Percentiles rank a stretch among this genome's conserved stretches.
Evolutionary conservation across 2,113 vertebrate species (phyloP).

Genomic region (Odocoileus virginianus): DNA sequence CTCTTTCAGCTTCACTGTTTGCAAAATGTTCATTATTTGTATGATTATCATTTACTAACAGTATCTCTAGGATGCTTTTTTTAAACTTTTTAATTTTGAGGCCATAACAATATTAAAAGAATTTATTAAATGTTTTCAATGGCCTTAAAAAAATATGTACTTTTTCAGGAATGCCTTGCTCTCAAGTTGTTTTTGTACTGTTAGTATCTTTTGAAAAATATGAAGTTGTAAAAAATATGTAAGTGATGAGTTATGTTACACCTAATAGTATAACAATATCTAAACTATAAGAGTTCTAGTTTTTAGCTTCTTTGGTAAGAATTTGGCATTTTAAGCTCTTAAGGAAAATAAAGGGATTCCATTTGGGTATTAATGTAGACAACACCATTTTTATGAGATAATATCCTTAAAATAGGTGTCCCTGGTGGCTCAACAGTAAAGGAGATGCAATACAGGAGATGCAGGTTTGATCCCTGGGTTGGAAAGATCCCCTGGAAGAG

Average conservation of each 20-base stretch:
- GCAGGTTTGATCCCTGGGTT: neutral
- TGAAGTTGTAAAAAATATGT: neutral
- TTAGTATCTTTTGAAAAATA: conserved; percentile 6
- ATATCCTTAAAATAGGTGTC: neutral
- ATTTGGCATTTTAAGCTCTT: neutral
- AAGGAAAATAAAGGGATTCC: neutral
- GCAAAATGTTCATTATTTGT: neutral
- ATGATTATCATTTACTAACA: neutral
- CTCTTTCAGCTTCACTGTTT: neutral
- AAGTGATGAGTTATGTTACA: neutral
- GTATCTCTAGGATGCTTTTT: neutral
- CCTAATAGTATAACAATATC: neutral
- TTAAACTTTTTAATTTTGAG: neutral
- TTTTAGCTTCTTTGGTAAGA: neutral
- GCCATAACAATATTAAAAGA: neutral
- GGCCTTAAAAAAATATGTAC: neutral
- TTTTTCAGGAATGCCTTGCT: conserved; percentile 2
- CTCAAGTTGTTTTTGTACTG: neutral
- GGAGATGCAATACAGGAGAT: neutral
- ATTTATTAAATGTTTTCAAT: neutral
- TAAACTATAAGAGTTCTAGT: neutral
- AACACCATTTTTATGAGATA: neutral
- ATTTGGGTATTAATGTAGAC: neutral
- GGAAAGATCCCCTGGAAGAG: neutral
- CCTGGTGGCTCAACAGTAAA: neutral